Base-by-base conservation (phyloP, 2,888 invertebrate genomes). In the Hirtodrosophila cameraria region DNA sequence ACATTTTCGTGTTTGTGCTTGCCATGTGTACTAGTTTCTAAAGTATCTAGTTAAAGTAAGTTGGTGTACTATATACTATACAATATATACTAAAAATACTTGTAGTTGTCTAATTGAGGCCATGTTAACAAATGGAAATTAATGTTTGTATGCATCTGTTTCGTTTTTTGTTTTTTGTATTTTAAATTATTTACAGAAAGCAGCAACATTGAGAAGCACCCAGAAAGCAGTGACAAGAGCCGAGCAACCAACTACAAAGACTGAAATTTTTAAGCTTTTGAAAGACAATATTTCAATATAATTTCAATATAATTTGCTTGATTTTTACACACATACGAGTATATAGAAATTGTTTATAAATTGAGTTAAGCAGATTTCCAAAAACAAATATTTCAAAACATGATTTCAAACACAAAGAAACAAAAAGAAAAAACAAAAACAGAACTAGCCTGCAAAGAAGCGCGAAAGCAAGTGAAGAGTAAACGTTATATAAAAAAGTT, bases 211-310 rank as follows among this genome's bases (percentile, higher is more conserved):
- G 33, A 55, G 36, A 48, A 80, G 68, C 67, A 72, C 60, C 72
- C 67, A 72, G 72, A 70, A 38, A 73, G 73, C 68, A 75, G 68
- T 67, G 72, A 75, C 71, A 75, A 63, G 52, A 65, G 69, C 67
- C 70, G 68, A 72, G 68, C 84, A 80, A 79, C 67, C 74, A 81
- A 80, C 84, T 87, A 90, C 88, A 90, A 90, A 90, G 90, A 90
- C 90, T 90, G 90, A 90, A 90, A 89, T 88, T 90, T 89, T 90
- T 90, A 90, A 90, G 90, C 90, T 90, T 90, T 90, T 90, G 88
- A 90, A 87, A 84, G 90, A 90, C 90, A 90, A 90, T 90, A 90
- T 90, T 89, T 89, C 87, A 75, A 72, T 73, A 78, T 86, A 79
- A 77, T 86, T 88, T 80, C 66, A 72, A 65, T 58, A 30, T 60